Evolutionary conservation across 2,888 invertebrate genomes (phyloP).

Genomic region (Caradrina kadenii): DNA sequence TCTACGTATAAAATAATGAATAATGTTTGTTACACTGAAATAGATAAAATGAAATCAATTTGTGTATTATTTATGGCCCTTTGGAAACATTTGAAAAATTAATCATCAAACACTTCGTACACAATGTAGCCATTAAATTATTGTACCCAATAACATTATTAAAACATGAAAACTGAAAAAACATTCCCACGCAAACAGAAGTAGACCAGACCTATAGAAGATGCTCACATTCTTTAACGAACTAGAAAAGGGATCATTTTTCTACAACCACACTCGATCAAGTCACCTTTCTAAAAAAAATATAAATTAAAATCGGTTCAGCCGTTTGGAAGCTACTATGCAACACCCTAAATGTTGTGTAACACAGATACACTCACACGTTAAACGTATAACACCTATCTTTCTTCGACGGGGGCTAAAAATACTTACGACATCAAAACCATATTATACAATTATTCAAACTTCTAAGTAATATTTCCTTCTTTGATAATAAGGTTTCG

Average conservation of each 20-base stretch:
- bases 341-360: too few species aligned
- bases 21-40: constrained; percentile 90
- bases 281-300: too few species aligned
- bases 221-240: neutral
- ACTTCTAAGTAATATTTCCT: neutral
- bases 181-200: too few species aligned
- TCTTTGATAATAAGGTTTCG: neutral
- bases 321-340: too few species aligned
- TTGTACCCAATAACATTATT: neutral
- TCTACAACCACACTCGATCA: too few species aligned
- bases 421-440: neutral
- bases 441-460: neutral
- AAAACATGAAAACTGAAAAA: too few species aligned
- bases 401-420: neutral
- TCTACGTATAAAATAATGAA: constrained; percentile 75
- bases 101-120: neutral
- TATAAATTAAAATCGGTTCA: too few species aligned
- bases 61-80: constrained; percentile 66
- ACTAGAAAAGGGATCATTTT: neutral
- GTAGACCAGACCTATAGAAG: neutral
- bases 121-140: neutral
- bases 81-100: neutral
- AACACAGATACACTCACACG: too few species aligned
- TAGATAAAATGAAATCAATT: constrained; percentile 80
- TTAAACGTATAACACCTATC: too few species aligned